Conservation (phyloP, 2,797 vertebrate species). For the Mormyrops boulengeri region DNA sequence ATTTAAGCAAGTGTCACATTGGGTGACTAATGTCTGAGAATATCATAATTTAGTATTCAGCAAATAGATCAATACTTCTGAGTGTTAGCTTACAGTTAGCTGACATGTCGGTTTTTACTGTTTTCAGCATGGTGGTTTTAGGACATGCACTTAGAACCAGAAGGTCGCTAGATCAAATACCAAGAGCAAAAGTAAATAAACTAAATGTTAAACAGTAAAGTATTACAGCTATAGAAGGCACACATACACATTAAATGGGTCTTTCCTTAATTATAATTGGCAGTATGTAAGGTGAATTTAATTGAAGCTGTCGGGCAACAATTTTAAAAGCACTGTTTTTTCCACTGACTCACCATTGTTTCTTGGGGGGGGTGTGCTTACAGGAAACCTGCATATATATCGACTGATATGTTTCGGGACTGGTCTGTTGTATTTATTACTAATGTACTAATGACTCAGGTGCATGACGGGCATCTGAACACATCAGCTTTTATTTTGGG, state of each 20-base stretch:
- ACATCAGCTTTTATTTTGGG: background rate
- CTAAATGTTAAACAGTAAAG: background rate
- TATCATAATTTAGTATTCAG: background rate
- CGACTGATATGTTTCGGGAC: background rate
- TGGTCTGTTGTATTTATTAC: background rate
- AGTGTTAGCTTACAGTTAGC: background rate
- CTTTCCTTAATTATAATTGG: background rate
- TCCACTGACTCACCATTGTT: background rate
- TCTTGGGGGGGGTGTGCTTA: background rate
- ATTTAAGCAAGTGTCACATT: background rate
- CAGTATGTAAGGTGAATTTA: background rate
- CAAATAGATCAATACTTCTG: background rate
- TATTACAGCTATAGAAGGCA: background rate
- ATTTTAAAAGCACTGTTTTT: background rate
- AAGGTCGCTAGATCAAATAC: background rate
- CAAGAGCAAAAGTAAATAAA: background rate
- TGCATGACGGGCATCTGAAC: background rate
- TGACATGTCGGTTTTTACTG: background rate
- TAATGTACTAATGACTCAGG: background rate
- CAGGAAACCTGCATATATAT: background rate
- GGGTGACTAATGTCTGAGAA: background rate
- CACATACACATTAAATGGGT: background rate
- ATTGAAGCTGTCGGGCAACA: background rate
- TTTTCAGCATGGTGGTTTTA: background rate
- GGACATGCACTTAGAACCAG: background rate